Evolutionary conservation across 2,888 invertebrate genomes (phyloP), one percentile per base, ranked within the genome.

Genomic region (Tupiocoris notatus): DNA sequence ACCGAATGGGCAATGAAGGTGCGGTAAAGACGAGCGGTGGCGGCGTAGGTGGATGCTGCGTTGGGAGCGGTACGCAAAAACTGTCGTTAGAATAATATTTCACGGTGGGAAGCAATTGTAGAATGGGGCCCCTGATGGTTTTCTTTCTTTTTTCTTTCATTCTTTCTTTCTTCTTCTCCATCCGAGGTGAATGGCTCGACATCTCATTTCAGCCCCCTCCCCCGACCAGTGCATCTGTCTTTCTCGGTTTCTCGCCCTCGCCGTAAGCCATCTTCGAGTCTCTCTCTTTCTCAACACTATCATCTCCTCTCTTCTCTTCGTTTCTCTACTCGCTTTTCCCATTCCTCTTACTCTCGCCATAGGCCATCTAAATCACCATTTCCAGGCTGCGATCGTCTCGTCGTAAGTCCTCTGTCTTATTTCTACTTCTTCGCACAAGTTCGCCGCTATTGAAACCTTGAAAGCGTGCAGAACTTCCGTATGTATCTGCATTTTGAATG

Each of bases 41-140:
- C 25, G 64, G 64, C 12, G 64, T 7, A 7, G 22, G 24, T 18
- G 20, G 66, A 54, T 39, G 56, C 39, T 39, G 39, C 12, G 39
- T 39, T 39, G 54, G 56, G 65, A 65, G 65, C 16, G 64, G 61
- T 76, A 76, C 76, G 76, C 77, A 77, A 70, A 77, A 77, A 77
- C 66, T 71, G 71, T 77, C 77, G 77, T 77, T 77, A 77, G 77
- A 77, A 77, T 77, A 77, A 77, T 77, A 77, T 77, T 77, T 77
- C 77, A 77, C 77, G 77, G 77, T 70, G 77, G 71, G 77, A 77
- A 71, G 77, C 77, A 71, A 77, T 77, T 77, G 71, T 66, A 71
- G 64, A 70, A 63, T 63, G 71, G 67, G 71, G 70, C 64, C 71
- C 77, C 63, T 70, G 70, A 71, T 71, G 71, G 71, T 77, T 77